A percentile compares a stretch with the other conserved stretches of the same genome.
Evolutionary conservation across 2,888 invertebrate genomes (phyloP).

Genomic region (Yponomeuta sedellus): DNA sequence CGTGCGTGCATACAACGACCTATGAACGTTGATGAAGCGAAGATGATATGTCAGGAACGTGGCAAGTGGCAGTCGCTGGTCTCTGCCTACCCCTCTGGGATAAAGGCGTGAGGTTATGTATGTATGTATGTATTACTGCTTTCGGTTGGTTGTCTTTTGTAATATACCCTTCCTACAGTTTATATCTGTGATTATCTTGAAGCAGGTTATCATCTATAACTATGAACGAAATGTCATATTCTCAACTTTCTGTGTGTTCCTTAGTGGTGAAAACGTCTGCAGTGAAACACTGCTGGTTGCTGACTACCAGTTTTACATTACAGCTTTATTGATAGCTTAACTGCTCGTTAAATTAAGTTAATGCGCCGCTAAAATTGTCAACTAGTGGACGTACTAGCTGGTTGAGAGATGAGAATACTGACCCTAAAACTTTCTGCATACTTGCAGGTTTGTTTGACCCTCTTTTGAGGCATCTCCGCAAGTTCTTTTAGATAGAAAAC

Average conservation of each 20-base stretch:
- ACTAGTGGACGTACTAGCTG: background rate
- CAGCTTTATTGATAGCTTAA: constrained; percentile 7
- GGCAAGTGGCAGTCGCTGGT: too few relatives aligned
- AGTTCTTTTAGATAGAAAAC: too few relatives aligned
- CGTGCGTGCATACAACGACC: too few relatives aligned
- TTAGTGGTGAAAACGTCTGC: background rate
- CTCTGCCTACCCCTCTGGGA: too few relatives aligned
- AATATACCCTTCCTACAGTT: too few relatives aligned
- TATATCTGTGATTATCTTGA: too few relatives aligned
- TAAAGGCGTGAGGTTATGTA: too few relatives aligned
- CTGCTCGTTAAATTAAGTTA: constrained; percentile 12
- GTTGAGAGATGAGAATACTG: background rate
- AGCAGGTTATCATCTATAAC: too few relatives aligned
- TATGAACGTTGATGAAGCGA: too few relatives aligned
- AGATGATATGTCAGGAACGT: too few relatives aligned
- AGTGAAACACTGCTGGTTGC: background rate
- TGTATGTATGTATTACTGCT: too few relatives aligned
- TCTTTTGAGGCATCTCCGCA: background rate
- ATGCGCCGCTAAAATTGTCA: background rate
- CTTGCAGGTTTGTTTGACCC: background rate
- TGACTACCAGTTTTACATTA: background rate
- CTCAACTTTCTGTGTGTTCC: background rate
- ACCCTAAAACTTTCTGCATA: background rate
- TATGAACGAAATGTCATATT: background rate
- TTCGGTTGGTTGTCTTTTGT: too few relatives aligned